Base-by-base conservation (phyloP, 2,888 invertebrate species). In the Rhagium mordax region DNA sequence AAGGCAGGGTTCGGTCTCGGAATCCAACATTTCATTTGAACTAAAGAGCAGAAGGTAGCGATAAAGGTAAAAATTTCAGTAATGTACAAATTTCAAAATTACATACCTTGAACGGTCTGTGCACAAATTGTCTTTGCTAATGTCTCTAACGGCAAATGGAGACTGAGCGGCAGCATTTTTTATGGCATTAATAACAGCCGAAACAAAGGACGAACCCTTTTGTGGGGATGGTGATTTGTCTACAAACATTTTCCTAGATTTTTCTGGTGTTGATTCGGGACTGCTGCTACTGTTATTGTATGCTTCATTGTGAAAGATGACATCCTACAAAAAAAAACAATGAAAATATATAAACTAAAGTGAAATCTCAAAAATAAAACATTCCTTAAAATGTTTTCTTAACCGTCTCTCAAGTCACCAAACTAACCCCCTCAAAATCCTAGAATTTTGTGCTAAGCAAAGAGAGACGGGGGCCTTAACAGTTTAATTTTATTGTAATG, bases 1-100 rank as follows among this genome's bases (percentile, higher is more conserved):
- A 20, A 95, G 89, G 81, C 94, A 94, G 0, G 95, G 95, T 83
- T 95, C 95, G 0, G 95, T 95, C 89, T 95, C 95, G 0, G 94
- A 95, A 86, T 95, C 95, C 47, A 95, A 89, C 86, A 95, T 89
- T 83, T 95, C 95, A 4, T 93, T 93, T 16, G 94, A 94, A 87
- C 94, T 94, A 59, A 18, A 71, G 69, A 68, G 10, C 53, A 67
- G 8, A 49, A 41, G 4, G 27, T 21, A 51, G 16, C 16, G 16
- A n/a, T 51, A 3, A 18, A 6, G 6, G n/a, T n/a, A n/a, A n/a
- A n/a, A n/a, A n/a, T n/a, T n/a, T n/a, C n/a, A n/a, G n/a, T 7
- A 53, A 53, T 53, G 20, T 20, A 20, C 10, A 3, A 53, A 20
- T 8, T 29, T 8, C 29, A 29, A 2, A 41, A 2, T 13, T 41